Base-by-base conservation (phyloP, 2,888 invertebrate species). In the Epirrhoe alternata region DNA sequence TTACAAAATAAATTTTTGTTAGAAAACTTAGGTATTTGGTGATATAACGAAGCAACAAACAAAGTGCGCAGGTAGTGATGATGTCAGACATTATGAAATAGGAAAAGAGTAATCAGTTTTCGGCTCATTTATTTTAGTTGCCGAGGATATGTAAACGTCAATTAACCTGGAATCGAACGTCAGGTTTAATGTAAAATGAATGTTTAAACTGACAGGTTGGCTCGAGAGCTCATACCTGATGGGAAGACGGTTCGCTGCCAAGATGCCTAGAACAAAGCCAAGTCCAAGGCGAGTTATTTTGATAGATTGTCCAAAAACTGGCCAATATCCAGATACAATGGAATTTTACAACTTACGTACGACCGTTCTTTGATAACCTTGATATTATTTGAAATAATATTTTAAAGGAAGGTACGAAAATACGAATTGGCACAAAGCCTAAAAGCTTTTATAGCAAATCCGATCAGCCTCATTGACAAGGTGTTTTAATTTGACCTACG, bases 201-300 rank as follows among this genome's bases (percentile, higher is more conserved):
- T 60, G 64, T 64, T 57, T 64, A 62, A 74, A 68, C 49, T 75
- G 77, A 73, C 79, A 74, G 69, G 52, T 71, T 74, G 75, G 71
- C 75, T 69, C 69, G 66, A 42, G 38, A 42, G 38, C 16, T 47
- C 16, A 16, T 76, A 79, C 73, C 79, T 80, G 79, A 70, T 77
- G 75, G 68, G 64, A 70, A 42, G 33, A 53, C 33, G 30, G 52
- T 17, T 49, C 61, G 61, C 66, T 70, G 71, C 68, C 66, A 72
- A 74, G 73, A 79, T 73, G 82, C 77, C 79, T 72, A 73, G 75
- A 74, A 73, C 79, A 76, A 79, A 81, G 81, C 85, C 86, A 89
- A 86, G 86, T 86, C 86, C 88, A 86, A 88, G 86, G 86, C 72
- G 76, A 75, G 70, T 76, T 86, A 85, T 88, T 89, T 88, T 81